phyloP scores from a whole-genome alignment of 1,140 invertebrate genomes.

The Ephestia elutella region DNA sequence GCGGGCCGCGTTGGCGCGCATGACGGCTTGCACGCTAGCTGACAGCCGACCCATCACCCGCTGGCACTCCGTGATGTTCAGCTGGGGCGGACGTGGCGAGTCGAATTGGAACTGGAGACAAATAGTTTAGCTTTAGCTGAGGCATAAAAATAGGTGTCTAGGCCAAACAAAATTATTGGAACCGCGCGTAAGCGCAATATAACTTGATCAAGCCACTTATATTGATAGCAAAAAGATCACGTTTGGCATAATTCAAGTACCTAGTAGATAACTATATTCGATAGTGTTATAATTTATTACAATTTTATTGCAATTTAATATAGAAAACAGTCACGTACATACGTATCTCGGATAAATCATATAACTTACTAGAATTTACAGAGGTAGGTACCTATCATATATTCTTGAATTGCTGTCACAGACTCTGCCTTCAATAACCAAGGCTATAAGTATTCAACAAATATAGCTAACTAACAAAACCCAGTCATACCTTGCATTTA shows the following conservation, averaged over 20 bases:
- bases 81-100: slow-evolving; percentile 37
- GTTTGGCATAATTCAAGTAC: background rate
- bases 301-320: background rate
- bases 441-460: too few relatives aligned
- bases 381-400: too few relatives aligned
- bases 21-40: slow-evolving; percentile 50
- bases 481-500: slow-evolving; percentile 40
- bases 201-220: too few relatives aligned
- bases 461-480: too few relatives aligned
- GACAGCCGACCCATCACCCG: slow-evolving; percentile 50
- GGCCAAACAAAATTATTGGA: too few relatives aligned
- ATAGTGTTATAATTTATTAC: background rate
- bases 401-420: too few relatives aligned
- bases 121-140: too few relatives aligned
- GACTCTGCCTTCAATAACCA: too few relatives aligned
- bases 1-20: slow-evolving; percentile 46
- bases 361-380: too few relatives aligned
- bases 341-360: too few relatives aligned
- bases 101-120: slow-evolving; percentile 61
- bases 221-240: background rate
- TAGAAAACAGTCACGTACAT: background rate
- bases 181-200: too few relatives aligned
- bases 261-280: background rate
- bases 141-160: too few relatives aligned
- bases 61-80: slow-evolving; percentile 36